Evolutionary conservation across 2,113 vertebrate species (phyloP).

Genomic region (Sterrhoptilus dennistouni): DNA sequence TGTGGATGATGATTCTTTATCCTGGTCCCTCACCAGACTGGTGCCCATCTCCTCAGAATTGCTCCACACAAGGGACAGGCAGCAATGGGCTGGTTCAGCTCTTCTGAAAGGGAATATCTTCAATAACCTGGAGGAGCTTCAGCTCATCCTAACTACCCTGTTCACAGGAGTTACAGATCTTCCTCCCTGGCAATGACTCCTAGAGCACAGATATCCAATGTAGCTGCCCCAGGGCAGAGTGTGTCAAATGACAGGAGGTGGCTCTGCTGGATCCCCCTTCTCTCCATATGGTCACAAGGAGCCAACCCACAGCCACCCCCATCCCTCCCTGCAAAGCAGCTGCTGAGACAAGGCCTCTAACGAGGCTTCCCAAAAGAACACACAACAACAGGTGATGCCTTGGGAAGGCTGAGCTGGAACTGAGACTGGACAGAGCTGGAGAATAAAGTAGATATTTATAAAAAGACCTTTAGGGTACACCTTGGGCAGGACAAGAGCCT

Average conservation of each 20-base stretch:
- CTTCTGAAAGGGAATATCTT: not conserved
- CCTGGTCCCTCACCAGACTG: not conserved
- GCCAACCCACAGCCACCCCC: not conserved
- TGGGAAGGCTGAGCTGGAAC: not conserved
- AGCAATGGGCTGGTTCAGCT: not conserved
- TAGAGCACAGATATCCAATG: rapidly evolving
- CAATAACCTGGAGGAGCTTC: not conserved
- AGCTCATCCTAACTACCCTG: not conserved
- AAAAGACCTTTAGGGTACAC: not conserved
- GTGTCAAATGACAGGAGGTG: not conserved
- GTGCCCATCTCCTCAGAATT: not conserved
- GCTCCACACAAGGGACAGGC: not conserved
- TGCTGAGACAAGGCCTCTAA: not conserved
- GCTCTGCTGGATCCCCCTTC: not conserved
- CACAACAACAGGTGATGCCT: not conserved
- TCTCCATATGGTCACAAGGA: not conserved
- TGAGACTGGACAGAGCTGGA: not conserved
- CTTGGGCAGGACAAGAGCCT: not conserved
- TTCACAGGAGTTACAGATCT: not conserved
- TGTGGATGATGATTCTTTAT: not conserved
- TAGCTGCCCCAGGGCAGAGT: not conserved
- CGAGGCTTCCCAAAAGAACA: not conserved
- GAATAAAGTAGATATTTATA: not conserved
- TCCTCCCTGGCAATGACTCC: not conserved
- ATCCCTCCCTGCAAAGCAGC: not conserved